Base-by-base conservation (phyloP, 2,113 vertebrate species). In the Coptodon bakossiorum region DNA sequence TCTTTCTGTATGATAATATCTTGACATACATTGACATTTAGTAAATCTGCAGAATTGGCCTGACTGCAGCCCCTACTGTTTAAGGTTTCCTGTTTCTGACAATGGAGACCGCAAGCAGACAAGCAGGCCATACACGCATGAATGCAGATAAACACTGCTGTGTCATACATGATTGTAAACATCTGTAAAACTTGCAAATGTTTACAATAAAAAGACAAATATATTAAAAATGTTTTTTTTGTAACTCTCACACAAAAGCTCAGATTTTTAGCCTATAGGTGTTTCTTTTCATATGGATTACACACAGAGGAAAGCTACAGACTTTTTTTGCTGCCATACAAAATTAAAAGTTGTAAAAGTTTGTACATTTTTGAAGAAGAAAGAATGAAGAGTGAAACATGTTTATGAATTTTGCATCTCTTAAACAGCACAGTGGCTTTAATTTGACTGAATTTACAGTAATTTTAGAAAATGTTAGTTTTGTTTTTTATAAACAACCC, bases 201-300 rank as follows among this genome's bases (percentile, higher is more conserved):
- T 61, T 61, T 66, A n/a, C 31, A 2, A 36, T 36, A 36, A 66
- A 36, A 36, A 66, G 61, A n/a, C 61, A 36, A 66, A 66, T n/a
- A 66, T 12, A 66, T 34, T 34, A 63, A 34, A 34, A 34, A 3
- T 0, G 13, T 0, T 0, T 6, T 17, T 61, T 61, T 63, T 19
- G 57, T 61, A 34, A 63, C 36, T 63, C 31, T 36, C 59, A 36
- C 59, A 66, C 5, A 16, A 71, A 71, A 43, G 5, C 38, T 43
- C 22, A 2, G 38, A 68, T 24, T 16, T 43, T 0, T 71, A 71
- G 38, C 7, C 36, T 4, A 40, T n/a, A 71, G n/a, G 36, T 24
- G 36, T 71, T 24, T 43, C 38, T 71, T 1, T 71, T 43, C 19
- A 14, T 43, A 71, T 16, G 61, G 61, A 66, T n/a, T 36, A 22